These are phyloP conservation scores for Desmodus rotundus DNA, from an alignment of 2,113 vertebrate genomes.

Conservation along the genomic window DNA sequence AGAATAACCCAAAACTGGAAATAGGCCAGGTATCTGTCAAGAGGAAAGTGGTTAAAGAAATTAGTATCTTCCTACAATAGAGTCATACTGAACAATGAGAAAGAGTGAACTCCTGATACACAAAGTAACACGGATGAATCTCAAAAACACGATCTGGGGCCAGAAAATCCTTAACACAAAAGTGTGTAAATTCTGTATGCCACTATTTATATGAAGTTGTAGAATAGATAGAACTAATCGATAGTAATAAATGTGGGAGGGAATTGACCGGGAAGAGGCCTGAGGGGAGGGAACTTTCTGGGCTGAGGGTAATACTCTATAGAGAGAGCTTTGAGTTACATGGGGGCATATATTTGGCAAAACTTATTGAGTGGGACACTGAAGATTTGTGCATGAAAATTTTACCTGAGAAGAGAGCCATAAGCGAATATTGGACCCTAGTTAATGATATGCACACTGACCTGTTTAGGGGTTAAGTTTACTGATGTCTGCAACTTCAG, in stretches of 20 bases:
- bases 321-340: background rate
- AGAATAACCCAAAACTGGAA: slow-evolving; percentile 11
- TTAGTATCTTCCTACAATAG: background rate
- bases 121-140: background rate
- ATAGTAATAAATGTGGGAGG: background rate
- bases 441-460: background rate
- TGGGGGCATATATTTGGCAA: background rate
- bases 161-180: background rate
- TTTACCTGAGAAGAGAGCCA: background rate
- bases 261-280: background rate
- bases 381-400: background rate
- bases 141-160: background rate
- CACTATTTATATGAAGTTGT: background rate
- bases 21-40: background rate
- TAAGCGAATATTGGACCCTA: background rate
- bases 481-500: background rate
- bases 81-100: background rate
- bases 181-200: background rate
- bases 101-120: background rate
- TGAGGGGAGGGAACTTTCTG: background rate
- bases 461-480: background rate
- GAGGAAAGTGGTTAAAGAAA: slow-evolving; percentile 8
- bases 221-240: background rate
- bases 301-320: background rate
- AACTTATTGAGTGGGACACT: background rate